These are phyloP conservation scores for Rhaphigaster nebulosa DNA, from an alignment of 2,888 invertebrate species.

Conservation along the genomic window DNA sequence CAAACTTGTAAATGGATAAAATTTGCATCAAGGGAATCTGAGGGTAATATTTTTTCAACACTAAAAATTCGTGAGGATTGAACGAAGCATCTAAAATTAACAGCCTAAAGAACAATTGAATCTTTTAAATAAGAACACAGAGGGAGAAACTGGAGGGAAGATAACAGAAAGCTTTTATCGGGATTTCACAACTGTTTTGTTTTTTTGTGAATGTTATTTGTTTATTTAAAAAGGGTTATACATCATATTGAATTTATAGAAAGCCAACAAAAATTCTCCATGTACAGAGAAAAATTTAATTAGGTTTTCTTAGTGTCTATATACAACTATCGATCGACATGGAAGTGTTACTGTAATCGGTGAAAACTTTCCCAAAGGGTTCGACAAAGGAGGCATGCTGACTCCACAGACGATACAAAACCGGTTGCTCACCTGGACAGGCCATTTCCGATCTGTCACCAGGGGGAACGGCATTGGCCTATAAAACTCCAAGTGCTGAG, in stretches of 20 bases:
- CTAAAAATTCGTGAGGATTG: too few relatives aligned
- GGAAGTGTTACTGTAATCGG: neutral
- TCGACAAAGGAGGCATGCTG: neutral
- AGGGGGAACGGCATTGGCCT: neutral
- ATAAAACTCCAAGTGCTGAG: slow-evolving; percentile 32
- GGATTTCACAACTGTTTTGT: neutral
- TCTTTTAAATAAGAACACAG: too few relatives aligned
- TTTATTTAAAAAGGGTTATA: neutral
- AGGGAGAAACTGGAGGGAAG: too few relatives aligned
- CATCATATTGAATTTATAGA: neutral
- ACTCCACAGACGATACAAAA: neutral
- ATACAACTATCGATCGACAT: neutral
- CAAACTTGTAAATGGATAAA: too few relatives aligned
- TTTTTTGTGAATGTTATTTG: neutral
- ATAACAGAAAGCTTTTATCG: too few relatives aligned
- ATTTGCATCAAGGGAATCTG: too few relatives aligned
- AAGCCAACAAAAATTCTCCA: neutral
- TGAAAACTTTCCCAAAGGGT: neutral
- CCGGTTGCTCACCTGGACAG: neutral
- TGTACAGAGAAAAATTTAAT: neutral
- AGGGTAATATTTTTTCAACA: too few relatives aligned
- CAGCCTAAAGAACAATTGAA: too few relatives aligned
- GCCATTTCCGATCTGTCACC: slow-evolving; percentile 27
- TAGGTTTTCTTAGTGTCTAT: neutral
- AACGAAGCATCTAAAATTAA: too few relatives aligned